Evolutionary conservation across 2,113 vertebrate genomes (phyloP), one percentile per base, ranked within the genome.

Genomic region (Phylloscopus trochilus): DNA sequence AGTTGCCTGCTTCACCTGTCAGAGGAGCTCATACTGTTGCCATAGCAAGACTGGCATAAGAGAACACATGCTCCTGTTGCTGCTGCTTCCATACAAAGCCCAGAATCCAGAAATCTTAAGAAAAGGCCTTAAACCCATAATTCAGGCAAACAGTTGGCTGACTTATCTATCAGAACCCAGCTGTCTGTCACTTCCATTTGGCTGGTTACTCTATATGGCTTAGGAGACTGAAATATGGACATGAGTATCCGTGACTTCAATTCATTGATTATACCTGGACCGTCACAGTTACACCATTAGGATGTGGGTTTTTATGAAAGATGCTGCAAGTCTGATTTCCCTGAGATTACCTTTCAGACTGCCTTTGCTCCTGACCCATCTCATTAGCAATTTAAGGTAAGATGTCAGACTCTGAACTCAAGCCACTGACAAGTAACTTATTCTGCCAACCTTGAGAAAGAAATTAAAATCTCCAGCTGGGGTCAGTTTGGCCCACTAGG

Each of bases 401-500:
- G 26, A 63, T 58, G 30, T 31, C 63, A 73, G 26, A 64, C 39
- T 33, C 31, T 6, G 3, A 89, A 93, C 11, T 73, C 53, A 73
- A 80, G 13, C 17, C 10, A 55, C 15, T 43, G 73, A 80, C 11
- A 15, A 9, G 31, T 55, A 68, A 75, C 76, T 93, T 89, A 7
- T 78, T 72, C 31, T 63, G 53, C 28, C 22, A 87, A 3, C 43
- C 47, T 27, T 83, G 63, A 86, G 56, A 35, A 88, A 77, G 88
- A 69, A 12, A 64, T 60, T 60, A 24, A 73, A 79, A 83, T 72
- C 43, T 89, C 72, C 47, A 53, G 3, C n/a, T 67, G 52, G 30
- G 67, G 13, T 62, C 2, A 2, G 43, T 53, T 70, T 39, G 44
- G 22, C 10, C n/a, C 0, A 0, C 47, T 35, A 41, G 37, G 31